A percentile compares a stretch with the other conserved stretches of the same genome.
These are phyloP conservation scores for Epistrophe grossulariae DNA, from an alignment of 2,888 invertebrate species.

Conservation along the genomic window DNA sequence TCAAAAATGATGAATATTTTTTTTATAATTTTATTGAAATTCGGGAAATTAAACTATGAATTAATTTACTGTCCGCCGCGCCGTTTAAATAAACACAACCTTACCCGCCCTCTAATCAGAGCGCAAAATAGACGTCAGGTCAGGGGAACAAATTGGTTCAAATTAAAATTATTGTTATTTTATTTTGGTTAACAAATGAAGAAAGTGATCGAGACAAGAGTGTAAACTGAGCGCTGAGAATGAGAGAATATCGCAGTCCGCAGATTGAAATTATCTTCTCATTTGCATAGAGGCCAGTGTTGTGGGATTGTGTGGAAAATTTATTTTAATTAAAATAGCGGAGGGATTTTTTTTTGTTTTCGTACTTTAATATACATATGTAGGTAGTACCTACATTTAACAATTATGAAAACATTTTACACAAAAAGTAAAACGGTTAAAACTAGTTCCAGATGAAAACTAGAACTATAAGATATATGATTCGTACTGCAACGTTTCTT, in stretches of 20 bases:
- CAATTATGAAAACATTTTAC: no score
- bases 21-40: background rate
- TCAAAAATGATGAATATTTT: background rate
- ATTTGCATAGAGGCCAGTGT: slow-evolving; percentile 17
- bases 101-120: slow-evolving; percentile 6
- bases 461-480: no score
- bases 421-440: no score
- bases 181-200: slow-evolving; percentile 16
- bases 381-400: no score
- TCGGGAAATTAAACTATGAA: background rate
- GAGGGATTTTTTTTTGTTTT: background rate
- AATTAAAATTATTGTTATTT: slow-evolving; percentile 16
- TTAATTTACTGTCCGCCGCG: background rate
- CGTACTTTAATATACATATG: background rate
- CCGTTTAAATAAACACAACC: background rate
- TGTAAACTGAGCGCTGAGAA: background rate
- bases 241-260: background rate
- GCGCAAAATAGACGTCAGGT: slow-evolving; percentile 34
- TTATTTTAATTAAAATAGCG: background rate
- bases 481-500: no score
- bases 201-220: slow-evolving; percentile 43
- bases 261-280: slow-evolving; percentile 10
- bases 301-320: background rate
- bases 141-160: slow-evolving; percentile 7
- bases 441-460: no score